phyloP scores from a whole-genome alignment of 2,113 vertebrate species.

The Paedocypris sp. region DNA sequence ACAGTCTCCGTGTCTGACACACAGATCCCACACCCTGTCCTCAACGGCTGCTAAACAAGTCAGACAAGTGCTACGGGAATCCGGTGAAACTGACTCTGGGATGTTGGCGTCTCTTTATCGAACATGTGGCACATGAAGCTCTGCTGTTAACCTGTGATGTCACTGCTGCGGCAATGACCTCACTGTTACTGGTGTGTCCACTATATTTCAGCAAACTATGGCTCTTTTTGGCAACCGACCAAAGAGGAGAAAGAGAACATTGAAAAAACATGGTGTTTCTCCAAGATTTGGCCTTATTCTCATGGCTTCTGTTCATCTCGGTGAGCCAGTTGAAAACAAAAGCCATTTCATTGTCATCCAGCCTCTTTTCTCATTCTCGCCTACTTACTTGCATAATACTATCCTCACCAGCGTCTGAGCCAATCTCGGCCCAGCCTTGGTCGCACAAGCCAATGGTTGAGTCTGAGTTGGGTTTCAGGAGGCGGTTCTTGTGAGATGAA shows the following conservation, averaged over 20 bases:
- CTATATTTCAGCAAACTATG: too few relatives aligned
- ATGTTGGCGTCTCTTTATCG: neutral
- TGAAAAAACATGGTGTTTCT: too few relatives aligned
- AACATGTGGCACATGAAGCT: neutral
- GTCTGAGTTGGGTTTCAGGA: conserved; percentile 19
- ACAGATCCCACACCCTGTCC: conserved; percentile 25
- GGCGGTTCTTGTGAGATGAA: conserved; percentile 47
- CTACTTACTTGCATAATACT: conserved; percentile 26
- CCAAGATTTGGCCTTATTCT: neutral
- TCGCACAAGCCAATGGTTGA: conserved; percentile 45
- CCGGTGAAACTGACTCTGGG: conserved; percentile 15
- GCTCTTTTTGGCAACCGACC: too few relatives aligned
- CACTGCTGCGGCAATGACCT: neutral
- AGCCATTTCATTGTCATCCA: conserved; percentile 6
- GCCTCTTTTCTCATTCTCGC: conserved; percentile 23
- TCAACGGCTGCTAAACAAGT: conserved; percentile 48
- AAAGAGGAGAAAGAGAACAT: too few relatives aligned
- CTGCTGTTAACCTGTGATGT: neutral
- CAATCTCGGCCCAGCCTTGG: conserved; percentile 20
- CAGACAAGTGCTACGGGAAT: conserved; percentile 47
- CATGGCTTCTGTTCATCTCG: neutral
- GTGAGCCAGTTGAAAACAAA: conserved; percentile 22
- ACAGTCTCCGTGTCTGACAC: conserved; percentile 4
- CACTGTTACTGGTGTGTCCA: too few relatives aligned
- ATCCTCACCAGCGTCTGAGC: conserved; percentile 28